Evolutionary conservation across 2,888 invertebrate species (phyloP).

Genomic region (Drosophila merina): DNA sequence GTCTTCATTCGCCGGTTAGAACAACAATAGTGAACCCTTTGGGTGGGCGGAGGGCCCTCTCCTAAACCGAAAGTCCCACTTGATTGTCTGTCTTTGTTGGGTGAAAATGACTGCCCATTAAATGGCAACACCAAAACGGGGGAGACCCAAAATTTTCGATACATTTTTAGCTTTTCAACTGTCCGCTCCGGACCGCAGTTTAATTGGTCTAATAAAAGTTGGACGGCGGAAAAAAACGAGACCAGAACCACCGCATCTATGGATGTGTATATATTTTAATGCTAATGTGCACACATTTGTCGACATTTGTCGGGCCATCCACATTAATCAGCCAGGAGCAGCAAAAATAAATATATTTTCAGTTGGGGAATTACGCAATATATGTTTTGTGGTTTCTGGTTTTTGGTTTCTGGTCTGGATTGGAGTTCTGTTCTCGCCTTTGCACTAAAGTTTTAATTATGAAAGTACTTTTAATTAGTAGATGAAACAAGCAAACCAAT

Average conservation of each 20-base stretch:
- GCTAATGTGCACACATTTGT: constrained; percentile 76
- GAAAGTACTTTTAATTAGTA: constrained; percentile 19
- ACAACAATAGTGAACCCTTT: constrained; percentile 33
- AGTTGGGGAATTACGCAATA: constrained; percentile 57
- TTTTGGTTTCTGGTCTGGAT: constrained; percentile 1
- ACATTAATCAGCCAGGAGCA: constrained; percentile 71
- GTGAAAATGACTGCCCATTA: constrained; percentile 76
- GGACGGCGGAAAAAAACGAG: constrained; percentile 27
- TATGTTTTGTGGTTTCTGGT: constrained; percentile 54
- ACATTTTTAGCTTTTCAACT: constrained; percentile 29
- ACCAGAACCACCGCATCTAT: constrained; percentile 1
- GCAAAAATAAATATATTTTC: constrained; percentile 27
- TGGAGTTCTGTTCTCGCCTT: constrained; percentile 11
- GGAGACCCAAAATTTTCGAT: constrained; percentile 13
- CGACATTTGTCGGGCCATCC: constrained; percentile 64
- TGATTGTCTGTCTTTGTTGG: constrained; percentile 54
- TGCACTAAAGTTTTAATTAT: constrained; percentile 34
- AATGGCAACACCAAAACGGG: constrained; percentile 56
- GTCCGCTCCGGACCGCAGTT: constrained; percentile 59
- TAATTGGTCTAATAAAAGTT: constrained; percentile 75
- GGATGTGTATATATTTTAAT: constrained; percentile 56
- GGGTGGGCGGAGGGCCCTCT: background rate
- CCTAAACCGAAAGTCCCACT: background rate
- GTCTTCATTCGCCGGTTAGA: constrained; percentile 31
- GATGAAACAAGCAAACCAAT: background rate